Percentiles rank a stretch among this genome's conserved stretches.
Conservation (phyloP, 2,888 invertebrate genomes). For the Papilio gigon region DNA sequence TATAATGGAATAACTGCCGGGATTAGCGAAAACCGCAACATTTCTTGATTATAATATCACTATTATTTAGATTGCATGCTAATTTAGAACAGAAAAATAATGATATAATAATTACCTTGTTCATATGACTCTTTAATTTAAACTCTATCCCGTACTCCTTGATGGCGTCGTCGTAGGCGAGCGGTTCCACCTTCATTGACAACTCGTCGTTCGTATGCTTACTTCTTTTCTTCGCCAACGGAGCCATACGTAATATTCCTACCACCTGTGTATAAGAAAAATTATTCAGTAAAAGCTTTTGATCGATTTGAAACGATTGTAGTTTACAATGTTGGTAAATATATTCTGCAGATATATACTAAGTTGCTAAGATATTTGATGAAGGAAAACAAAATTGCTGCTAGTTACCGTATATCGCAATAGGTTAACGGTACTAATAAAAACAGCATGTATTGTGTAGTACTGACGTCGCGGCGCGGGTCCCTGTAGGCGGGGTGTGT, state of each 20-base stretch:
- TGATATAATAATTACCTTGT: slow-evolving; percentile 54
- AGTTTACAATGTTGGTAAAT: background rate
- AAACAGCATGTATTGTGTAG: background rate
- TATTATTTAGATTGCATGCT: too few relatives aligned
- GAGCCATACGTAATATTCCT: slow-evolving; percentile 58
- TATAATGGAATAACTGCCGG: too few relatives aligned
- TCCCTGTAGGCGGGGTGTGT: slow-evolving; percentile 61
- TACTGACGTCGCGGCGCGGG: slow-evolving; percentile 54
- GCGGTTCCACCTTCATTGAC: slow-evolving; percentile 67
- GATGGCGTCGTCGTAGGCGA: slow-evolving; percentile 71
- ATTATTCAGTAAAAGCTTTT: background rate
- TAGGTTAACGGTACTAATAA: too few relatives aligned
- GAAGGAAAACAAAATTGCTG: too few relatives aligned
- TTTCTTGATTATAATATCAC: too few relatives aligned
- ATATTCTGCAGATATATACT: background rate
- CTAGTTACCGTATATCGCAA: too few relatives aligned
- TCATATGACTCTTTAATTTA: slow-evolving; percentile 48
- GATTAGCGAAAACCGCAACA: too few relatives aligned
- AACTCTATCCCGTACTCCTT: slow-evolving; percentile 77
- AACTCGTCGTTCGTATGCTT: slow-evolving; percentile 61
- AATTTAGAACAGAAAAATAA: background rate
- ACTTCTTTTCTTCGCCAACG: slow-evolving; percentile 56
- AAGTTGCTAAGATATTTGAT: background rate
- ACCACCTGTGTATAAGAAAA: slow-evolving; percentile 49
- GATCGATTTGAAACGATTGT: background rate